Evolutionary conservation across 2,888 invertebrate genomes (phyloP), one percentile per base, ranked within the genome.

Genomic region (Caenorhabditis sinica): DNA sequence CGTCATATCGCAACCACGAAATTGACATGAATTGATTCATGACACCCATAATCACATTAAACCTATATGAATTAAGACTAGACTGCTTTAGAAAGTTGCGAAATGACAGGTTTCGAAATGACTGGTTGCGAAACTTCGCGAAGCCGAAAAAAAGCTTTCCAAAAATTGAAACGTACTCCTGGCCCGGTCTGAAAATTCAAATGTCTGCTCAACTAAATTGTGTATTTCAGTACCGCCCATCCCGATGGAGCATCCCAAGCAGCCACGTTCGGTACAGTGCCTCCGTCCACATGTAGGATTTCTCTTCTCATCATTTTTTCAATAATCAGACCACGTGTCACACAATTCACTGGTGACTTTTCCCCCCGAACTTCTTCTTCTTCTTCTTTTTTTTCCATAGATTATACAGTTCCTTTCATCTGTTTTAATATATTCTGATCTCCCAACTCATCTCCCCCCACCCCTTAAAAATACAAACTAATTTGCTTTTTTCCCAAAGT

Each of bases 211-310:
- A 33, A 8, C 8, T 33, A 33, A 33, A 33, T 8, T 4, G 4
- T 33, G 33, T 13, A 11, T 87, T 92, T 86, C 87, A 92, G 92
- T 93, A 92, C 83, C 92, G 92, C 20, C 93, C 93, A n/a, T 91
- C 92, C 11, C 87, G 90, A 36, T 92, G 93, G 92, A 89, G 89
- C 40, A 87, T 90, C 45, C 92, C 92, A 13, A 89, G 81, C 72
- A 90, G 90, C 72, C 92, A 93, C 76, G 92, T 92, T 17, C 86
- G 92, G 11, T 92, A 92, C 87, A 90, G 89, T 74, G 91, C 91
- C 4, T 91, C 91, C 4, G 90, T 91, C 49, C 91, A 91, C 77
- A 91, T 91, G 90, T 91, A 72, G 49, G 23, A 40, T 40, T 40
- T 36, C 9, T 36, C 33, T 6, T 36, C 5, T 36, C 33, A n/a